These are phyloP conservation scores for Nibea coibor DNA, from an alignment of 2,113 vertebrate species.

Conservation along the genomic window DNA sequence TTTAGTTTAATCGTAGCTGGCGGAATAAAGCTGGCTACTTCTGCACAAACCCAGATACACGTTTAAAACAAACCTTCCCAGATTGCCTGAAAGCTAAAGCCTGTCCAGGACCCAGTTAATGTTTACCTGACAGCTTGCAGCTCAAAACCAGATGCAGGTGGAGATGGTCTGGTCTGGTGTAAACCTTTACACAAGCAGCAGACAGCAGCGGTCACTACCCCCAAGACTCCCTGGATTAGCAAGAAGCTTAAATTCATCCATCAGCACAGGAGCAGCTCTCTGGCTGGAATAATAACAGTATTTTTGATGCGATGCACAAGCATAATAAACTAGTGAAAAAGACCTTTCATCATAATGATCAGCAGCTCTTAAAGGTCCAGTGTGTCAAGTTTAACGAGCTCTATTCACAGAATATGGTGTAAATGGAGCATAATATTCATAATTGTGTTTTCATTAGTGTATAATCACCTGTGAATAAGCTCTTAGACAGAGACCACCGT, in stretches of 20 bases:
- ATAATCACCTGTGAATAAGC: too few relatives aligned
- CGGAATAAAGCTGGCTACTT: neutral
- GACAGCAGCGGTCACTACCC: constrained; percentile 18
- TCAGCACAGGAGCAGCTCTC: constrained; percentile 18
- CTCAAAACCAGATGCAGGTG: constrained; percentile 54
- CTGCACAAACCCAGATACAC: neutral
- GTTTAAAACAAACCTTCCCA: constrained; percentile 20
- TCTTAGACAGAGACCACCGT: too few relatives aligned
- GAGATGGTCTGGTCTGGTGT: constrained; percentile 45
- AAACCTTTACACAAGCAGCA: constrained; percentile 44
- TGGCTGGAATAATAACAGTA: neutral
- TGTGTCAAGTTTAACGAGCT: too few relatives aligned
- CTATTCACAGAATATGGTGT: too few relatives aligned
- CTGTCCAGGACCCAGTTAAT: constrained; percentile 36
- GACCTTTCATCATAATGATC: neutral
- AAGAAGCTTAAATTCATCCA: constrained; percentile 15
- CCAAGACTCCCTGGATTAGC: constrained; percentile 18
- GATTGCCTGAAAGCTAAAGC: constrained; percentile 16
- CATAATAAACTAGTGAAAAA: neutral
- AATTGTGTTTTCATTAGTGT: too few relatives aligned
- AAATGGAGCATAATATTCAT: too few relatives aligned
- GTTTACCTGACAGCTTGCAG: constrained; percentile 48
- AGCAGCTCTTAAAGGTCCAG: neutral
- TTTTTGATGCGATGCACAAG: neutral
- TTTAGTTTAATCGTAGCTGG: neutral